Conservation (phyloP, 2,888 invertebrate genomes). For the Rhopalosiphum nymphaeae region DNA sequence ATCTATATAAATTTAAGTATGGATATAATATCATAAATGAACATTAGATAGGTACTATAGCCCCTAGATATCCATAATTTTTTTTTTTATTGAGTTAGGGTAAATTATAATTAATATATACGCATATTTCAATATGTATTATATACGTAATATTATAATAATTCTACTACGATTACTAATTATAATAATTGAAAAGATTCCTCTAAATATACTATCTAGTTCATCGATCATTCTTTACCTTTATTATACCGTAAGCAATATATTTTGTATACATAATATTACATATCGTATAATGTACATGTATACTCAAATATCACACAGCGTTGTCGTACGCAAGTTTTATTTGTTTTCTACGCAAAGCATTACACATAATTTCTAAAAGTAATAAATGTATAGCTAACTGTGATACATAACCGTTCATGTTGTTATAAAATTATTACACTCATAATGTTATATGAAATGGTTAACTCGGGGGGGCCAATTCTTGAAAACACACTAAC, state of each 20-base stretch:
- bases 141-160: neutral
- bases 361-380: neutral
- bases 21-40: neutral
- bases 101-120: neutral
- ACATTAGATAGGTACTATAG: neutral
- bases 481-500: neutral
- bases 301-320: neutral
- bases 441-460: slow-evolving; percentile 10
- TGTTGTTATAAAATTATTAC: slow-evolving; percentile 20
- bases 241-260: neutral
- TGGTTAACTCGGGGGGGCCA: neutral
- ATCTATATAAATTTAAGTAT: neutral
- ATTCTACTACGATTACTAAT: neutral
- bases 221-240: neutral
- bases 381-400: neutral
- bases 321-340: neutral
- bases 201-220: neutral
- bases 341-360: neutral
- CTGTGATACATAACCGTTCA: slow-evolving; percentile 4
- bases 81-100: neutral
- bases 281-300: neutral
- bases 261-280: neutral
- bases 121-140: neutral
- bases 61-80: neutral
- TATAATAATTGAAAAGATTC: neutral